Evolutionary conservation across 2,113 vertebrate genomes (phyloP).

Genomic region (Bubo bubo): DNA sequence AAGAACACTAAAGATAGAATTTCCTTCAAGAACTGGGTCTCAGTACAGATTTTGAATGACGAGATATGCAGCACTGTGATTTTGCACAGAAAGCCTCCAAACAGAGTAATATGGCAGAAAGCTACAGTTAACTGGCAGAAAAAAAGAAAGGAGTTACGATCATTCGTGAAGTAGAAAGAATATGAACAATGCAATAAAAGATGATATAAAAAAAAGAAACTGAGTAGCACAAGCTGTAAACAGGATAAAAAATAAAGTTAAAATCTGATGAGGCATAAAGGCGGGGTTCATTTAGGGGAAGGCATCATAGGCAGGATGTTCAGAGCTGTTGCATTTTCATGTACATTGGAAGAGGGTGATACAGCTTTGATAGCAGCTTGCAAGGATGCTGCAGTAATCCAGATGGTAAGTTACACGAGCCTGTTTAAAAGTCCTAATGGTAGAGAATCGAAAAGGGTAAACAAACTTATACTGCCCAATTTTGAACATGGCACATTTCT

Average conservation of each 20-base stretch:
- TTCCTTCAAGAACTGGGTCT: background rate
- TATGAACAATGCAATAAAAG: background rate
- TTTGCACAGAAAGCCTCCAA: background rate
- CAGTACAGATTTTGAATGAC: background rate
- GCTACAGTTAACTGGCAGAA: background rate
- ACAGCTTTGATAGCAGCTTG: background rate
- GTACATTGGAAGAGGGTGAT: background rate
- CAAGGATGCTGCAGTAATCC: background rate
- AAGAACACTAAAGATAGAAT: background rate
- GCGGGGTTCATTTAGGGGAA: background rate
- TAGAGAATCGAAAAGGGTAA: background rate
- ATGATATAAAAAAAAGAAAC: background rate
- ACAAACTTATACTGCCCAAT: background rate
- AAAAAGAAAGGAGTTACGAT: background rate
- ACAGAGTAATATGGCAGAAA: background rate
- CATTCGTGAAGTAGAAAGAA: background rate
- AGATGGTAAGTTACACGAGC: background rate
- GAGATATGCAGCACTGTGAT: background rate
- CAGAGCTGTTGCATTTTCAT: background rate
- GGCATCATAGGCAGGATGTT: background rate
- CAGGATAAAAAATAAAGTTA: background rate
- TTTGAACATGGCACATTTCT: background rate
- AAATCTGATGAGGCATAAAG: background rate
- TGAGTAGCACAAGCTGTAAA: background rate
- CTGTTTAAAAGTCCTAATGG: background rate